These are phyloP conservation scores for Kryptopterus vitreolus DNA, from an alignment of 2,797 vertebrate genomes.

Conservation along the genomic window DNA sequence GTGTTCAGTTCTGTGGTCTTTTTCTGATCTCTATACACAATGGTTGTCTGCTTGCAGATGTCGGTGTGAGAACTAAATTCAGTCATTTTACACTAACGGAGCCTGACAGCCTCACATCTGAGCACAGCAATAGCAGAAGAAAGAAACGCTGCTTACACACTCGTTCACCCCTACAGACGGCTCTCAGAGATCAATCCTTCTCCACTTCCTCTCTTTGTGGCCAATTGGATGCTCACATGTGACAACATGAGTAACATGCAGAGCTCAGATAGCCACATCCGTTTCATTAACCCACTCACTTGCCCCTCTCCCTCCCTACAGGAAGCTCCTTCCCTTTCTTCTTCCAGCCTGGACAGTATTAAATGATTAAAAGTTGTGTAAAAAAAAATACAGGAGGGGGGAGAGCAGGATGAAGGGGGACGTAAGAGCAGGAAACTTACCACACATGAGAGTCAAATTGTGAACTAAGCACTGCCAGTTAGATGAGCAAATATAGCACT, in stretches of 20 bases:
- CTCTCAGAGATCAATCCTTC: conserved; percentile 25
- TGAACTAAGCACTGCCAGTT: conserved; percentile 19
- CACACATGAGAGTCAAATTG: conserved; percentile 31
- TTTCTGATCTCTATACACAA: background rate
- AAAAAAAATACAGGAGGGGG: conserved; percentile 64
- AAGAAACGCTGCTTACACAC: conserved; percentile 7
- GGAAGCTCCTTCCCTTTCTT: conserved; percentile 62
- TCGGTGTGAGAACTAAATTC: background rate
- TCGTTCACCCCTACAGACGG: conserved; percentile 1
- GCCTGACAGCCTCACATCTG: background rate
- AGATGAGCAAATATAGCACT: background rate
- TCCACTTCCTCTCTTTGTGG: conserved; percentile 29
- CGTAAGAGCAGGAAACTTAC: conserved; percentile 39
- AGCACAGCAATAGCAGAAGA: background rate
- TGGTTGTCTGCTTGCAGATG: background rate
- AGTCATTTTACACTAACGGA: background rate
- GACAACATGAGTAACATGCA: conserved; percentile 52
- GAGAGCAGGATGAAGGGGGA: background rate
- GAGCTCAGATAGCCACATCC: conserved; percentile 57
- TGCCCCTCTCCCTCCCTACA: conserved; percentile 67
- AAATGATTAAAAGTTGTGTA: conserved; percentile 73
- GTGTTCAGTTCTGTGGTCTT: background rate
- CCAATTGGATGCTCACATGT: conserved; percentile 35
- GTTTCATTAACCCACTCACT: conserved; percentile 64
- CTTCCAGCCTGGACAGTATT: conserved; percentile 59